Percentiles rank a stretch among this genome's conserved stretches.
Evolutionary conservation across 1,140 invertebrate genomes (phyloP).

Genomic region (Drosophila ananassae): DNA sequence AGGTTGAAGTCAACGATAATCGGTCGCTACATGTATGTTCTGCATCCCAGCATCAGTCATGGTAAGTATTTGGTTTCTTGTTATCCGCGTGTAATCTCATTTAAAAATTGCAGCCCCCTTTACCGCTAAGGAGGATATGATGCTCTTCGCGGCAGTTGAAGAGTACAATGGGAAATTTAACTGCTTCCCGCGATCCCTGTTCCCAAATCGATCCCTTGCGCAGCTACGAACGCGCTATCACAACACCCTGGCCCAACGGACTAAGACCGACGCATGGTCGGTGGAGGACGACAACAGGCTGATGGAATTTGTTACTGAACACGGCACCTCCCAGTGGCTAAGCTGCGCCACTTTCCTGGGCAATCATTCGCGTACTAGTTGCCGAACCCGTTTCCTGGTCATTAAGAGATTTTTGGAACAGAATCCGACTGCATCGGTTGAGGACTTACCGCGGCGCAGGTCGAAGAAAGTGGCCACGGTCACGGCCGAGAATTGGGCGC

Average conservation of each 20-base stretch:
- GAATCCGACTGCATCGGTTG: slow-evolving; percentile 70
- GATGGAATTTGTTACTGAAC: slow-evolving; percentile 74
- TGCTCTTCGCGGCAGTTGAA: slow-evolving; percentile 86
- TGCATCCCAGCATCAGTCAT: slow-evolving; percentile 82
- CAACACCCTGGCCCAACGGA: slow-evolving; percentile 80
- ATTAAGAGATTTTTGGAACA: slow-evolving; percentile 81
- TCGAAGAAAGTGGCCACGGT: slow-evolving; percentile 26
- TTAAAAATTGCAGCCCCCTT: slow-evolving; percentile 73
- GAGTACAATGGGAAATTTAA: slow-evolving; percentile 87
- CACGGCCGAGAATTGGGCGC: slow-evolving; percentile 69
- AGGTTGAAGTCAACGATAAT: slow-evolving; percentile 88
- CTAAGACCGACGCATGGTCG: slow-evolving; percentile 84
- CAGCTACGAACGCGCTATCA: slow-evolving; percentile 86
- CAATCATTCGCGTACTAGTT: slow-evolving; percentile 84
- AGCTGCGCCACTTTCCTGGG: slow-evolving; percentile 83
- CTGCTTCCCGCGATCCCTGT: slow-evolving; percentile 84
- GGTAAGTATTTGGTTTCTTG: slow-evolving; percentile 28
- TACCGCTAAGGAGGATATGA: slow-evolving; percentile 86
- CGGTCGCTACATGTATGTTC: slow-evolving; percentile 84
- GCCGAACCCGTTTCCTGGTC: slow-evolving; percentile 84
- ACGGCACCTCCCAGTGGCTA: slow-evolving; percentile 84
- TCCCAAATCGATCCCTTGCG: slow-evolving; percentile 85
- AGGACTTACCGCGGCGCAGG: slow-evolving; percentile 70
- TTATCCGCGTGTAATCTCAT: background rate
- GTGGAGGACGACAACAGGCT: slow-evolving; percentile 84